These are phyloP conservation scores for Enteromius viviparus DNA, from an alignment of 2,797 vertebrate genomes.

Conservation along the genomic window DNA sequence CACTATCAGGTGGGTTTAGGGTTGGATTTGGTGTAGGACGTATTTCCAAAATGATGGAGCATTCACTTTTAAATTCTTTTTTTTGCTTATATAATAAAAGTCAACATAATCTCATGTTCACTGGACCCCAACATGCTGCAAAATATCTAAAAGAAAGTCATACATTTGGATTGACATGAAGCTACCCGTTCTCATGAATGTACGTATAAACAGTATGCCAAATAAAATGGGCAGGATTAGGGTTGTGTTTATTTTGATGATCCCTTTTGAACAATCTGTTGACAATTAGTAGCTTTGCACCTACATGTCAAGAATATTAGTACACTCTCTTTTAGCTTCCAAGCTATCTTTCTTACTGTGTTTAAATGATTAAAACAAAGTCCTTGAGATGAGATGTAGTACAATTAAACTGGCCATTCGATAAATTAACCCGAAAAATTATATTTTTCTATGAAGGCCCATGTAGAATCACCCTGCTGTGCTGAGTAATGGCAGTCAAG, in stretches of 20 bases:
- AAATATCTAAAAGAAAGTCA: not conserved
- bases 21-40: no score
- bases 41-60: no score
- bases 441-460: slow-evolving; percentile 42
- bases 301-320: no score
- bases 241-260: no score
- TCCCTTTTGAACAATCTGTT: no score
- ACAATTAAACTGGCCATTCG: slow-evolving; percentile 19
- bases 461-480: slow-evolving; percentile 44
- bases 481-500: slow-evolving; percentile 52
- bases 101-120: not conserved
- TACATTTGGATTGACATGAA: not conserved
- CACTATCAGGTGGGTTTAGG: no score
- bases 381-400: slow-evolving; percentile 14
- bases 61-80: no score
- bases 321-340: no score
- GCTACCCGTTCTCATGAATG: no score
- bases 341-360: not conserved
- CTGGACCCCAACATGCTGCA: not conserved
- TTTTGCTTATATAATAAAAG: not conserved
- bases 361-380: slow-evolving; percentile 11
- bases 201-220: no score
- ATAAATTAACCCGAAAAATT: slow-evolving; percentile 28
- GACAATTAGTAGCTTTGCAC: no score
- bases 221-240: no score